Percentiles rank a stretch among this genome's conserved stretches.
Conservation (phyloP, 2,113 vertebrate genomes). For the Carollia perspicillata region DNA sequence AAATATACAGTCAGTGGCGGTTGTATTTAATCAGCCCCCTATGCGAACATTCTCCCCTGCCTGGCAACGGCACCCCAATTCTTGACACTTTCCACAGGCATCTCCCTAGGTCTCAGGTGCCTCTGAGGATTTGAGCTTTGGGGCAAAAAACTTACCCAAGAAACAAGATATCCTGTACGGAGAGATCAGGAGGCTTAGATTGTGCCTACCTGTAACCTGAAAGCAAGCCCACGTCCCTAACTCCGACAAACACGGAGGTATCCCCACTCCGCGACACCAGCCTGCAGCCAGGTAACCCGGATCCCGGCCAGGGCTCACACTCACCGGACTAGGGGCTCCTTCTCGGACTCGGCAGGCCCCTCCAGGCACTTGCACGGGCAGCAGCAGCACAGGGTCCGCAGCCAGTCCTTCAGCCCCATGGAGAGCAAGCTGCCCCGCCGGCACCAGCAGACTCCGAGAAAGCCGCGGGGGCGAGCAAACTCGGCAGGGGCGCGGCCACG, state of each 20-base stretch:
- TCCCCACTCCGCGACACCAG: not conserved
- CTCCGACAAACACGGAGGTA: not conserved
- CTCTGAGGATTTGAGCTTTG: not conserved
- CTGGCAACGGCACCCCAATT: not conserved
- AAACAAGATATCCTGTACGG: not conserved
- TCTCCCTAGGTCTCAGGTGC: not conserved
- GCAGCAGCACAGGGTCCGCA: slow-evolving; percentile 69
- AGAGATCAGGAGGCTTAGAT: not conserved
- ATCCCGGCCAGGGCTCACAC: not conserved
- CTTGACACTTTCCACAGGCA: not conserved
- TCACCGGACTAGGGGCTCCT: slow-evolving; percentile 79
- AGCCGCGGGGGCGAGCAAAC: not conserved
- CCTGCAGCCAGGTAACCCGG: not conserved
- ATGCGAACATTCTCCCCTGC: not conserved
- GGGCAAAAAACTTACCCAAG: not conserved
- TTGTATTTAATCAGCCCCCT: not conserved
- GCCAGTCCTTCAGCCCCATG: slow-evolving; percentile 77
- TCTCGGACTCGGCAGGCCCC: slow-evolving; percentile 62
- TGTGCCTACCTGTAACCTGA: not conserved
- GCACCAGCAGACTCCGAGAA: not conserved
- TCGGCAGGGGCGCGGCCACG: not conserved
- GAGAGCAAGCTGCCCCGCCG: not conserved
- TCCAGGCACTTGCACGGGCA: slow-evolving; percentile 58
- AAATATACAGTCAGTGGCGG: no score
- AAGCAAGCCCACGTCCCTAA: not conserved